Evolutionary conservation across 2,797 vertebrate genomes (phyloP).

Genomic region (Ispidina picta): DNA sequence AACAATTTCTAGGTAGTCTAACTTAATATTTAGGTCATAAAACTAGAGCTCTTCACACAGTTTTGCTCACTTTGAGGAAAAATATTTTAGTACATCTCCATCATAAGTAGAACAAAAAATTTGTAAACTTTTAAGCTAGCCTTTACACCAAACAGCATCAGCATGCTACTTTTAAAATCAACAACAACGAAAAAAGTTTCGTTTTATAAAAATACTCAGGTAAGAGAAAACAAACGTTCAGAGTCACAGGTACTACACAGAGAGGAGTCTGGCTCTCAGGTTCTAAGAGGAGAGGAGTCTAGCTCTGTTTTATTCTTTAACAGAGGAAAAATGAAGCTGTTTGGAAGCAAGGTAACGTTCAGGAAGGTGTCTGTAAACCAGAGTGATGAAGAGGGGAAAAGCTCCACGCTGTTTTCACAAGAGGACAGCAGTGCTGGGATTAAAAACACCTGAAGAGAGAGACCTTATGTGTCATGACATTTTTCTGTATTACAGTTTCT

Average conservation of each 20-base stretch:
- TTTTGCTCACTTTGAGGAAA: not conserved
- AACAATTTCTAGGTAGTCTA: not conserved
- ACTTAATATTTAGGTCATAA: not conserved
- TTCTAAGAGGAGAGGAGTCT: not conserved
- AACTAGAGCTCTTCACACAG: not conserved
- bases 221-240: not conserved
- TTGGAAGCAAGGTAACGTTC: not conserved
- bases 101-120: not conserved
- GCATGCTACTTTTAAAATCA: not conserved
- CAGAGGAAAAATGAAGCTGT: not conserved
- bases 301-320: not conserved
- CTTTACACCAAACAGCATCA: not conserved
- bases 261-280: not conserved
- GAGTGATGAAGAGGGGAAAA: constrained; percentile 6
- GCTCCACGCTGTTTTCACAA: not conserved
- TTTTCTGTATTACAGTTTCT: constrained; percentile 26
- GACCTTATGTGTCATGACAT: not conserved
- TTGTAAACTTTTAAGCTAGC: not conserved
- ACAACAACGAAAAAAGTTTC: not conserved
- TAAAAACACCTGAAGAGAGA: constrained; percentile 47
- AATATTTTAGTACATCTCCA: not conserved
- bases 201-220: not conserved
- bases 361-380: constrained; percentile 5
- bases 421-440: not conserved
- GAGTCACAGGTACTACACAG: not conserved